Evolutionary conservation across 2,797 vertebrate species (phyloP).

Genomic region (Bovichtus variegatus): DNA sequence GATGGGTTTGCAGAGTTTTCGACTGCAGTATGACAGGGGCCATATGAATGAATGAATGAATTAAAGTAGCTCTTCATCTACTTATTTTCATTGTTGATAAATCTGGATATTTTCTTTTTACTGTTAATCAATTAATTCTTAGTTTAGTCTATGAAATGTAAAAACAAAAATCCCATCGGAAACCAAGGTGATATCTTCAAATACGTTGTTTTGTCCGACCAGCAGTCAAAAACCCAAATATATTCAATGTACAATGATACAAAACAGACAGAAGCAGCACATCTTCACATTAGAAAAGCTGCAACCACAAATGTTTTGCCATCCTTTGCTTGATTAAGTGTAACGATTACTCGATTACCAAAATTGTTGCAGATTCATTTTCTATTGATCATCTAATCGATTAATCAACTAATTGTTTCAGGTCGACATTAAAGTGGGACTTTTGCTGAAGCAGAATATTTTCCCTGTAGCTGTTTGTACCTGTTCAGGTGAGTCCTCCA

Average conservation of each 20-base stretch:
- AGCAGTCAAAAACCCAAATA: background rate
- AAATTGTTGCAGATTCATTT: background rate
- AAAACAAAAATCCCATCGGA: background rate
- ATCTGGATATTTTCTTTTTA: background rate
- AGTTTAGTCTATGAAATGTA: background rate
- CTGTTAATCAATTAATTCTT: background rate
- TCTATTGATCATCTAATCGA: too few relatives aligned
- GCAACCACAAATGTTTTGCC: background rate
- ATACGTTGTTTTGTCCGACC: background rate
- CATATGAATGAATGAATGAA: background rate
- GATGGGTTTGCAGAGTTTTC: background rate
- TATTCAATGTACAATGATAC: background rate
- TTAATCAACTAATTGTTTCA: background rate
- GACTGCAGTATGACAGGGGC: too few relatives aligned
- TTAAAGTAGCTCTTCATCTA: background rate
- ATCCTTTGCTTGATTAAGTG: background rate
- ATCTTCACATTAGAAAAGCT: background rate
- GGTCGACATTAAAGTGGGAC: background rate
- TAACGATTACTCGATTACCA: background rate
- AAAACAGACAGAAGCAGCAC: background rate
- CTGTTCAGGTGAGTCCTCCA: background rate
- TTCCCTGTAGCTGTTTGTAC: background rate
- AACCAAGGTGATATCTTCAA: background rate
- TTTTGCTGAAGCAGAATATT: background rate
- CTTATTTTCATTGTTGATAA: background rate